phyloP scores from a whole-genome alignment of 2,888 invertebrate species.

The Microctonus aethiopoides region DNA sequence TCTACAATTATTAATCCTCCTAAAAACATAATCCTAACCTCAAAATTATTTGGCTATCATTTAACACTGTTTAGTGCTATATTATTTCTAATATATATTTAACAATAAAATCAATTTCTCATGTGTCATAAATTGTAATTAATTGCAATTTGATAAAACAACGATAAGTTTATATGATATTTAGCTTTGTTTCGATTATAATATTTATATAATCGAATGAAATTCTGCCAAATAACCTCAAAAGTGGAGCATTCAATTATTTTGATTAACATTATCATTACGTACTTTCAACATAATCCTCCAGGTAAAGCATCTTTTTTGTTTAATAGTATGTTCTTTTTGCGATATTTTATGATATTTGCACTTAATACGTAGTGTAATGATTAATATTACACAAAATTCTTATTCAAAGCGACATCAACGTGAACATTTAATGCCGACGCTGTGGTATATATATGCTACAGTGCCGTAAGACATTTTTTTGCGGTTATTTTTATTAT shows the following conservation, averaged over 20 bases:
- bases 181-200: neutral
- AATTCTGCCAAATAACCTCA: neutral
- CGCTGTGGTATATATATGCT: conserved; percentile 42
- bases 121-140: neutral
- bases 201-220: neutral
- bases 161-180: neutral
- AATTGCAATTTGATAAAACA: neutral
- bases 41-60: neutral
- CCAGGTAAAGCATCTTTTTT: conserved; percentile 92
- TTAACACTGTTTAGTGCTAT: neutral
- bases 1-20: conserved; percentile 6
- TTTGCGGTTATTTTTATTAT: neutral
- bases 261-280: conserved; percentile 51
- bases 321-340: conserved; percentile 46
- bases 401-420: neutral
- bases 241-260: neutral
- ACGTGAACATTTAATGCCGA: conserved; percentile 11
- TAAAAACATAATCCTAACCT: conserved; percentile 38
- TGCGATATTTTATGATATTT: conserved; percentile 47
- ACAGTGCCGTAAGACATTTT: neutral
- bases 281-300: conserved; percentile 99
- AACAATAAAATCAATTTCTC: neutral
- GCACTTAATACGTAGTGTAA: conserved; percentile 50
- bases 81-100: neutral
- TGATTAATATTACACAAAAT: neutral